phyloP scores from a whole-genome alignment of 2,113 vertebrate species.

The Semnornis frantzii region DNA sequence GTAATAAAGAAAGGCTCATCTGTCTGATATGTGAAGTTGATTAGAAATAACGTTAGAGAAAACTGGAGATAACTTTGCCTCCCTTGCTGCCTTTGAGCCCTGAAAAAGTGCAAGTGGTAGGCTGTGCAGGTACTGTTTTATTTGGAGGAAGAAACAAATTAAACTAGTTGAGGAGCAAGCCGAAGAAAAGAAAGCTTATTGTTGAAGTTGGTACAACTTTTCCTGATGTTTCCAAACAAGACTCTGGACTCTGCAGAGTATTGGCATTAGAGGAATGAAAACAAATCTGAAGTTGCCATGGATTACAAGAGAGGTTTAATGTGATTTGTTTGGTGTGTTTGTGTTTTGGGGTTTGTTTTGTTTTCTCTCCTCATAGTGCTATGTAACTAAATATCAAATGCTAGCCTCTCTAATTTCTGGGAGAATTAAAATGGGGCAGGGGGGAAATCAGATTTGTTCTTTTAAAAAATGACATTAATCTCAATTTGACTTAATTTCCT shows the following conservation, averaged over 20 bases:
- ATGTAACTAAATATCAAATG: not conserved
- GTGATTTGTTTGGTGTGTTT: not conserved
- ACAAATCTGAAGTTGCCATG: not conserved
- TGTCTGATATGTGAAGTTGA: not conserved
- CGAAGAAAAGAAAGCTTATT: not conserved
- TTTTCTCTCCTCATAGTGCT: accelerated
- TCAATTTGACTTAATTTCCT: not conserved
- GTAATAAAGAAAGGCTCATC: not conserved
- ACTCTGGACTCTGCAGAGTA: not conserved
- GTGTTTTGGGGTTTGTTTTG: too few relatives aligned
- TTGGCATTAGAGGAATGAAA: not conserved
- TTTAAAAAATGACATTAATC: not conserved
- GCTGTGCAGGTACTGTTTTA: not conserved
- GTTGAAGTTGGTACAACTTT: not conserved
- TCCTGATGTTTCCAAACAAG: not conserved
- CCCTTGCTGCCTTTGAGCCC: not conserved
- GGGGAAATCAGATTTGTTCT: not conserved
- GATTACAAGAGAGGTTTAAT: not conserved
- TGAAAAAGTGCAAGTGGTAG: not conserved
- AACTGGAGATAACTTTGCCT: not conserved
- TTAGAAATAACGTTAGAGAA: not conserved
- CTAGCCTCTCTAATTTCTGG: not conserved
- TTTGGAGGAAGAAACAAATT: not conserved
- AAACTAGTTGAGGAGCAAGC: not conserved
- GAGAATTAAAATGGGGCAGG: not conserved